These are phyloP conservation scores for Lepidurus arcticus DNA, from an alignment of 1,140 invertebrate species.

Conservation along the genomic window DNA sequence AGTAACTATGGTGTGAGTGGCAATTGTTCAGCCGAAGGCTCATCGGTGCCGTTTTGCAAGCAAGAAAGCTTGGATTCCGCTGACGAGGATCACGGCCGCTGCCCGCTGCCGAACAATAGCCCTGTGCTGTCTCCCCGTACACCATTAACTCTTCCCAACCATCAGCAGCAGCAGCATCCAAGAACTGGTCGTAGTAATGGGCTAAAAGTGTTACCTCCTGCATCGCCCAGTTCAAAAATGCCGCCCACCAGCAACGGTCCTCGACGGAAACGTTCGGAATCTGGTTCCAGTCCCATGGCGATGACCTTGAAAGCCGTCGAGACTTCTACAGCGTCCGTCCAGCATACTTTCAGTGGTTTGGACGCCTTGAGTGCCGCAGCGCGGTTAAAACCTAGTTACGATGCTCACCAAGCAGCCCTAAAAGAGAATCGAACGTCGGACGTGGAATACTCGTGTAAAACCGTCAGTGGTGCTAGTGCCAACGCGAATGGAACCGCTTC, in stretches of 20 bases:
- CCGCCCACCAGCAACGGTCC: neutral
- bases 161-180: constrained; percentile 37
- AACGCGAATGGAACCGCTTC: neutral
- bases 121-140: constrained; percentile 31
- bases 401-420: neutral
- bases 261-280: neutral
- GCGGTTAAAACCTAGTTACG: neutral
- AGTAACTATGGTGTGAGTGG: constrained; percentile 58
- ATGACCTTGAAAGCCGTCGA: constrained; percentile 7
- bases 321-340: neutral
- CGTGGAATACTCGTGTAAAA: neutral
- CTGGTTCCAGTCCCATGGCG: neutral
- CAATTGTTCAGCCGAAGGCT: neutral
- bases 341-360: neutral
- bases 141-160: constrained; percentile 32
- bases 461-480: neutral
- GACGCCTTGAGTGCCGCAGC: neutral
- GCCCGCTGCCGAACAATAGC: constrained; percentile 23
- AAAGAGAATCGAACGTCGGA: neutral
- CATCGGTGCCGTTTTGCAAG: constrained; percentile 53
- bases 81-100: constrained; percentile 43
- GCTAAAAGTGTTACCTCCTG: constrained; percentile 31
- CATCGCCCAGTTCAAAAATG: neutral
- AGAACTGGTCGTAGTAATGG: constrained; percentile 37
- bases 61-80: constrained; percentile 29